A percentile compares a stretch with the other conserved stretches of the same genome.
Conservation (phyloP, 2,113 vertebrate species). For the Saimiri boliviensis region DNA sequence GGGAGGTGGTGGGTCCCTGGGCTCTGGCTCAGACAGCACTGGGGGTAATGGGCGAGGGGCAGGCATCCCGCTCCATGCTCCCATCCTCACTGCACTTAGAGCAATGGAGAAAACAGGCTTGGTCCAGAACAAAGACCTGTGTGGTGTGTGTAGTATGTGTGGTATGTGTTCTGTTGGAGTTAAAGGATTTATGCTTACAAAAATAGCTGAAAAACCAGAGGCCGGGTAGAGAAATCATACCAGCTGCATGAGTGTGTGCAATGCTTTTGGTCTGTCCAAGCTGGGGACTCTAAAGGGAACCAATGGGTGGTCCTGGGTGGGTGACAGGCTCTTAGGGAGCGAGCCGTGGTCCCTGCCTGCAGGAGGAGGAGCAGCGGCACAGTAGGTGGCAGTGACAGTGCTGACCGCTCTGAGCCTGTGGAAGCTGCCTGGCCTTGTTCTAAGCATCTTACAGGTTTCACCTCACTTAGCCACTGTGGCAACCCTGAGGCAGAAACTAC, state of each 20-base stretch:
- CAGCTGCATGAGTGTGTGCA: not conserved
- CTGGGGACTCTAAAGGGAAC: not conserved
- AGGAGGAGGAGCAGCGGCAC: not conserved
- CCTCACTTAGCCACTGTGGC: not conserved
- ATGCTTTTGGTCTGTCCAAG: not conserved
- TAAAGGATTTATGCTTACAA: not conserved
- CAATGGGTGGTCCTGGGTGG: not conserved
- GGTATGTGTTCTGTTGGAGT: not conserved
- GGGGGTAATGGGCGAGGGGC: not conserved
- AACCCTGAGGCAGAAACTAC: not conserved
- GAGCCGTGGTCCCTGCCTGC: not conserved
- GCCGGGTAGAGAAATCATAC: not conserved
- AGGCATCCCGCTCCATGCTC: not conserved
- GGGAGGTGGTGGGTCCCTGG: not conserved
- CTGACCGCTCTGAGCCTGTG: rapidly evolving
- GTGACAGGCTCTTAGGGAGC: not conserved
- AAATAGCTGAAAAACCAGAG: not conserved
- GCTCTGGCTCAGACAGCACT: not conserved
- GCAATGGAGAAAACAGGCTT: not conserved
- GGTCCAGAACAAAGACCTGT: not conserved
- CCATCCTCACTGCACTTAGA: not conserved
- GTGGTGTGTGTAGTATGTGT: no score
- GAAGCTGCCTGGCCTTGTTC: not conserved
- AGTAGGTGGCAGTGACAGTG: not conserved
- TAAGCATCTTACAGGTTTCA: not conserved